Percentiles rank a stretch among this genome's conserved stretches.
These are phyloP conservation scores for Caradrina kadenii DNA, from an alignment of 2,888 invertebrate genomes.

Conservation along the genomic window DNA sequence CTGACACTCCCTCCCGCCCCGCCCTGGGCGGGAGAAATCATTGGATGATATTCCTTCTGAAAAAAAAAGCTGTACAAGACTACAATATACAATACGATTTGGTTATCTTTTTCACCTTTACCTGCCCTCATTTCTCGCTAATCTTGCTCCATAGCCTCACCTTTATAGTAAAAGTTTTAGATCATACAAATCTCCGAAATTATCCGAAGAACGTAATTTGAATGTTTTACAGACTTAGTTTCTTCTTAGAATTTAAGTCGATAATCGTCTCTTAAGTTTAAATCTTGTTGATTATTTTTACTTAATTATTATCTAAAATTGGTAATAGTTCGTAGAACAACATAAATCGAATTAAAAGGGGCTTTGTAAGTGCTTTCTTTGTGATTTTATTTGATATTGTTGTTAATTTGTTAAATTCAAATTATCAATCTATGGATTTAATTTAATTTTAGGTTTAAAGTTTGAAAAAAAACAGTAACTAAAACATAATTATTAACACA, in stretches of 20 bases:
- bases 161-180: constrained; percentile 17
- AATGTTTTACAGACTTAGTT: constrained; percentile 18
- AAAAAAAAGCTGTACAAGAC: too few species aligned
- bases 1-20: too few species aligned
- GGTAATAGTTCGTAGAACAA: constrained; percentile 7
- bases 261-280: constrained; percentile 14
- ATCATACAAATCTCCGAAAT: constrained; percentile 32
- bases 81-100: too few species aligned
- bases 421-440: neutral
- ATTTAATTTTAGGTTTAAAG: too few species aligned
- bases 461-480: too few species aligned
- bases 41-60: too few species aligned
- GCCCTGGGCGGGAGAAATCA: too few species aligned
- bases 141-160: neutral
- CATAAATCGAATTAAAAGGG: neutral
- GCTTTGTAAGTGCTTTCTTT: constrained; percentile 2
- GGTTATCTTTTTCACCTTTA: too few species aligned
- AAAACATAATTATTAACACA: too few species aligned
- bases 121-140: neutral
- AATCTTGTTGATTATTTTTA: constrained; percentile 4
- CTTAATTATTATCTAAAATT: neutral
- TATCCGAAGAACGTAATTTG: constrained; percentile 13
- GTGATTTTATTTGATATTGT: constrained; percentile 10
- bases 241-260: constrained; percentile 8
- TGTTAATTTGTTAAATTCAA: neutral